Base-by-base conservation (phyloP, 2,797 vertebrate genomes). In the Squalus acanthias region DNA sequence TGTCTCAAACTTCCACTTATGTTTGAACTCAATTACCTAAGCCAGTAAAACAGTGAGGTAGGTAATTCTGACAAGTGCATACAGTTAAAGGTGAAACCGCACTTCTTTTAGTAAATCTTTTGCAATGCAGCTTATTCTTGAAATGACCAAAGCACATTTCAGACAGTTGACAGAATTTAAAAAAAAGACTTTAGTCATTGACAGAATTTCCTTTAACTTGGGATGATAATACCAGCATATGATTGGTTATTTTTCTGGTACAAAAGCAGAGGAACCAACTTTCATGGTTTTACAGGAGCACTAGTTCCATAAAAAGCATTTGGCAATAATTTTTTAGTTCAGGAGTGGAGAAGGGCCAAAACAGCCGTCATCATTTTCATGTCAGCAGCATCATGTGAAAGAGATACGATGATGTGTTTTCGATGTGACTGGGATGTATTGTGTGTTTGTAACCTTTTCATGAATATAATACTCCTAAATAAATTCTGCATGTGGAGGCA, bases 21-120 rank as follows among this genome's bases (percentile, higher is more conserved):
- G 70, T 57, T 95, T 57, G 94, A 95, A 53, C 70, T 74, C 70
- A 95, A 57, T 95, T 95, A 33, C 70, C 26, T 57, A 57, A 74
- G 72, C 70, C 94, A 33, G 46, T 76, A 17, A 15, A 57, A 60
- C 46, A 76, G 70, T 33, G 70, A 95, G 26, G 13, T 10, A 60
- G 70, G 50, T 95, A 53, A 33, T 95, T 74, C 50, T 95, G 50
- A 53, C 69, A 74, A 74, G 46, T 33, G 69, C 70, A 95, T 1
- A 22, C 50, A 95, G 46, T 74, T 60, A 72, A 76, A 95, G 94
- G 94, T 57, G 12, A 76, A 76, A 95, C 70, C 26, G 76, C 50
- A 76, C 50, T 76, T 57, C 63, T 39, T 46, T 46, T 29, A 74
- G 12, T 72, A 53, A 53, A 29, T 50, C 69, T 72, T 33, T 74